phyloP scores from a whole-genome alignment of 2,113 vertebrate species.

The Oceanodroma tethys region DNA sequence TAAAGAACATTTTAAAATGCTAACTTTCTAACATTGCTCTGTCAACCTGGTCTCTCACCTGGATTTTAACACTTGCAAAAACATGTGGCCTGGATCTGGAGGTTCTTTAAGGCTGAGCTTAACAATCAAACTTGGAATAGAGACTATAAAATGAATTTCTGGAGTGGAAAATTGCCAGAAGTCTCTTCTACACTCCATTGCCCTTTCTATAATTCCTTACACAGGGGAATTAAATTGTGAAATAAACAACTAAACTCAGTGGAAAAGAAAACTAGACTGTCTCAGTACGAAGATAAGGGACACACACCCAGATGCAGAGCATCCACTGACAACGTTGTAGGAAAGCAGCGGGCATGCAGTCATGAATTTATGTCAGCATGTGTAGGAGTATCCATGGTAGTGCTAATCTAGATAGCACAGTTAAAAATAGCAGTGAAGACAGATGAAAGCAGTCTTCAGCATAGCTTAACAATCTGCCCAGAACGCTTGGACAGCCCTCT shows the following conservation, averaged over 20 bases:
- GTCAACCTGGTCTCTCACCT: not conserved
- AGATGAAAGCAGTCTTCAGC: not conserved
- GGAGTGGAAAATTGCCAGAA: not conserved
- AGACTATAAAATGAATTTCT: not conserved
- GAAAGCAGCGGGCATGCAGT: not conserved
- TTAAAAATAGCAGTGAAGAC: constrained; percentile 22
- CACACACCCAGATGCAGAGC: fast-evolving
- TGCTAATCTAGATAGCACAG: not conserved
- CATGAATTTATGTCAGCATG: not conserved
- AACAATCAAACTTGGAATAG: not conserved
- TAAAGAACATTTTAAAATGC: not conserved
- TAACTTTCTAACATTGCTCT: not conserved
- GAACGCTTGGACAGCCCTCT: not conserved
- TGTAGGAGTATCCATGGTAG: not conserved
- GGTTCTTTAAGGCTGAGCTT: not conserved
- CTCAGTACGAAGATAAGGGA: not conserved
- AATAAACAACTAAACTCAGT: not conserved
- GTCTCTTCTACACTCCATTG: not conserved
- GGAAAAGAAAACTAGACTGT: not conserved
- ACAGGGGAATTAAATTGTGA: not conserved
- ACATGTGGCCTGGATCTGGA: not conserved
- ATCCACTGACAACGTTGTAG: not conserved
- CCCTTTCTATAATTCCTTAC: not conserved
- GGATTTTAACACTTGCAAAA: not conserved
- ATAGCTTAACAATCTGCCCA: not conserved